phyloP scores from a whole-genome alignment of 2,113 vertebrate species.

The Garra rufa region DNA sequence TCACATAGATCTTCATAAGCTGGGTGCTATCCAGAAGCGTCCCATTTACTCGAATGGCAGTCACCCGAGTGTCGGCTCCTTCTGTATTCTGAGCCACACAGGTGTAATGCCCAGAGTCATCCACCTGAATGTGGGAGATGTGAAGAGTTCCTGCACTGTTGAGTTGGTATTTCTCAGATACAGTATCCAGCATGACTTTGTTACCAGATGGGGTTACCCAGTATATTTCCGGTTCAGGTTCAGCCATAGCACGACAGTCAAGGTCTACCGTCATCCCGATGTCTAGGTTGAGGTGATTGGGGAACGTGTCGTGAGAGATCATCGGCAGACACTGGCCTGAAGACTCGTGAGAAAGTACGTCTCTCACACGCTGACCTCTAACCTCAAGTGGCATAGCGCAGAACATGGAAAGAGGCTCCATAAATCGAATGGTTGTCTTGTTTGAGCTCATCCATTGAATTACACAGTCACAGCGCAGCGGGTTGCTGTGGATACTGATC shows the following conservation, averaged over 20 bases:
- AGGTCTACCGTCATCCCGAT: conserved; percentile 84
- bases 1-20: conserved; percentile 92
- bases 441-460: conserved; percentile 95
- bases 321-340: conserved; percentile 91
- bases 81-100: conserved; percentile 95
- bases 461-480: conserved; percentile 93
- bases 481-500: conserved; percentile 96
- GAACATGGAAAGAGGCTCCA: conserved; percentile 95
- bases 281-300: conserved; percentile 87
- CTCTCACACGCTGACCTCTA: conserved; percentile 87
- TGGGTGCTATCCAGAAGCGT: conserved; percentile 90
- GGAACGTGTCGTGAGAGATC: conserved; percentile 91
- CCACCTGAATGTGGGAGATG: conserved; percentile 85
- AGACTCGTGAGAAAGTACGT: conserved; percentile 83
- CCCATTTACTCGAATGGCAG: conserved; percentile 89
- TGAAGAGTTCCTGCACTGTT: conserved; percentile 88
- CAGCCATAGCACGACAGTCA: conserved; percentile 94
- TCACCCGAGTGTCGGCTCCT: conserved; percentile 91
- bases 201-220: conserved; percentile 96
- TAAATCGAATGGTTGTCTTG: conserved; percentile 92
- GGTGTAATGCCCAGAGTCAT: conserved; percentile 94
- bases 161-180: conserved; percentile 89
- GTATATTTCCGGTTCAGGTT: conserved; percentile 96
- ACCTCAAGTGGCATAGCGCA: conserved; percentile 90
- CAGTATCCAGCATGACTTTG: conserved; percentile 86